Evolutionary conservation across 2,797 vertebrate genomes (phyloP).

Genomic region (Lagodon rhomboides): DNA sequence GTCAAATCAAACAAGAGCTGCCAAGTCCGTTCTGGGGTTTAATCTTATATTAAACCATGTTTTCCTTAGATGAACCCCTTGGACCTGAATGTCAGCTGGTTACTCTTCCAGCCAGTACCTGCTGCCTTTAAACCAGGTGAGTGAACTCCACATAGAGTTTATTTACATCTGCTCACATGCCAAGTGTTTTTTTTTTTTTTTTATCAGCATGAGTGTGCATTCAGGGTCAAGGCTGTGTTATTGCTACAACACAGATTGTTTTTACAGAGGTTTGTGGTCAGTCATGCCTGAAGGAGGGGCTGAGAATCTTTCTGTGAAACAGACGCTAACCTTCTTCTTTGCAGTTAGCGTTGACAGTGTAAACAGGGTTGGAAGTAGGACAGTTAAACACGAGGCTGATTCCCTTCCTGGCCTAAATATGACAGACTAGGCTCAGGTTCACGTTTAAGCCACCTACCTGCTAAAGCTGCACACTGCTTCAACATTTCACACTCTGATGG

Average conservation of each 20-base stretch:
- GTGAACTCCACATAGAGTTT: constrained; percentile 61
- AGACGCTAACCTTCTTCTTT: constrained; percentile 38
- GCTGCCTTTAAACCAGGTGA: constrained; percentile 37
- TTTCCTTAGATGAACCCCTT: constrained; percentile 9
- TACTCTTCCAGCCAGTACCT: not conserved
- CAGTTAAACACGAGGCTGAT: constrained; percentile 30
- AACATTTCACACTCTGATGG: constrained; percentile 52
- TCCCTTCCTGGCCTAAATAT: constrained; percentile 23
- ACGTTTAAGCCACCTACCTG: constrained; percentile 67
- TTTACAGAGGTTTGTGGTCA: constrained; percentile 54
- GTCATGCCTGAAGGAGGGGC: constrained; percentile 60
- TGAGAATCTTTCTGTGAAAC: constrained; percentile 48
- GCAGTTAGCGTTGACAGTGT: constrained; percentile 52
- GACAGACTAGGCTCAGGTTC: constrained; percentile 38
- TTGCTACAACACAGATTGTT: constrained; percentile 71
- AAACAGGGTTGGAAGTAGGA: constrained; percentile 59
- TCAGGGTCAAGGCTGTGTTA: constrained; percentile 68
- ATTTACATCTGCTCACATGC: constrained; percentile 50
- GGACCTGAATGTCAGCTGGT: constrained; percentile 18
- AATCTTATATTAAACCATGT: not conserved
- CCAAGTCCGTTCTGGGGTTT: not conserved
- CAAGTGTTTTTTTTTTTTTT: constrained; percentile 22
- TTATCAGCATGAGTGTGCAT: constrained; percentile 45
- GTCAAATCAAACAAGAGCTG: not conserved
- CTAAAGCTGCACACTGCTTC: constrained; percentile 36